These are phyloP conservation scores for Synodontis membranacea DNA, from an alignment of 2,113 vertebrate genomes.

Conservation along the genomic window DNA sequence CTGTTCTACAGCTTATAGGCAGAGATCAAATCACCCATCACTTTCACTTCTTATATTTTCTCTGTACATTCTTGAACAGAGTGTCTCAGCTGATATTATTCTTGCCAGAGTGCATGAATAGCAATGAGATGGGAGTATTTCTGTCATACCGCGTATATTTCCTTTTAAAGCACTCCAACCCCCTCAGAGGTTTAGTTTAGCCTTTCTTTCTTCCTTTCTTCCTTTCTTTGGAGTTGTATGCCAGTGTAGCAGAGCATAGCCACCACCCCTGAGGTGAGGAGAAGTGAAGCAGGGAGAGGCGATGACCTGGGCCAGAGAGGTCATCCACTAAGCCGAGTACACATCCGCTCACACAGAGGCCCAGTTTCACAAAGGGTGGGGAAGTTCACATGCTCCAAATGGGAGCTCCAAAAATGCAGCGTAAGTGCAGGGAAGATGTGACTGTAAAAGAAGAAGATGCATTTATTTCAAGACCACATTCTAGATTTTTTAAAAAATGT, in stretches of 20 bases:
- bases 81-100: constrained; percentile 29
- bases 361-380: constrained; percentile 9
- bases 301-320: constrained; percentile 66
- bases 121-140: constrained; percentile 42
- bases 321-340: constrained; percentile 60
- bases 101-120: constrained; percentile 30
- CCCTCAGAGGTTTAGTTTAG: neutral
- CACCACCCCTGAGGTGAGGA: constrained; percentile 33
- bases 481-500: no score
- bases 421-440: neutral
- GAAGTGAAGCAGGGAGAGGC: constrained; percentile 50
- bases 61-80: constrained; percentile 39
- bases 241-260: constrained; percentile 42
- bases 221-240: constrained; percentile 30
- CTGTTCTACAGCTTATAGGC: constrained; percentile 27
- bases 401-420: neutral
- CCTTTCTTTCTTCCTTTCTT: neutral
- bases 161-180: constrained; percentile 4
- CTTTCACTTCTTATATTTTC: constrained; percentile 6
- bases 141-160: constrained; percentile 18
- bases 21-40: constrained; percentile 32
- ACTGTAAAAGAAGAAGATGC: neutral
- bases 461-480: neutral
- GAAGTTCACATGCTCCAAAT: neutral
- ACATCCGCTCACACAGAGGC: constrained; percentile 55